Percentiles rank a stretch among this genome's conserved stretches.
Evolutionary conservation across 2,888 invertebrate genomes (phyloP).

Genomic region (Endotricha flammealis): DNA sequence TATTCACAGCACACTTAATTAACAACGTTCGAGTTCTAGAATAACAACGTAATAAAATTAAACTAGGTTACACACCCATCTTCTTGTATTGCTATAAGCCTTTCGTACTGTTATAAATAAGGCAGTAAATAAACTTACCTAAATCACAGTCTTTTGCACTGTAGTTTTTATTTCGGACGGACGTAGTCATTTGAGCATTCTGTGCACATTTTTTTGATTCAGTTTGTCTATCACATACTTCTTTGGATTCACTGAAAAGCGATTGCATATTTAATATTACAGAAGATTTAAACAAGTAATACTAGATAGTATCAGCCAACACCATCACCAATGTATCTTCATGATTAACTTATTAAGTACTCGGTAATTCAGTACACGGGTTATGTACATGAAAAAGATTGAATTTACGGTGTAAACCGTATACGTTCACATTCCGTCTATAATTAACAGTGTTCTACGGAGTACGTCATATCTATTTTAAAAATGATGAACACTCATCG

Average conservation of each 20-base stretch:
- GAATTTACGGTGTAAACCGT: conserved; percentile 17
- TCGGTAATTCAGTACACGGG: too few relatives aligned
- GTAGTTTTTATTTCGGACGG: conserved; percentile 60
- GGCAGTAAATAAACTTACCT: conserved; percentile 44
- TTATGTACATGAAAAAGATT: conserved; percentile 16
- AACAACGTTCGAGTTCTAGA: too few relatives aligned
- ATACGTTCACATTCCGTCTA: conserved; percentile 22
- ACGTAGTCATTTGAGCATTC: conserved; percentile 49
- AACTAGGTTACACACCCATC: too few relatives aligned
- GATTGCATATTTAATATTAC: conserved; percentile 30
- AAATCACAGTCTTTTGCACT: conserved; percentile 53
- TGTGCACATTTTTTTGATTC: conserved; percentile 37
- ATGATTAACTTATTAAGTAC: too few relatives aligned
- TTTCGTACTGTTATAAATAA: too few relatives aligned
- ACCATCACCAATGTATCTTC: too few relatives aligned
- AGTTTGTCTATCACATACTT: conserved; percentile 38
- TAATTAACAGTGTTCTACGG: conserved; percentile 34
- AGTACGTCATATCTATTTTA: conserved; percentile 53
- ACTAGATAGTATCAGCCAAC: too few relatives aligned
- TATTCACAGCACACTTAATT: too few relatives aligned
- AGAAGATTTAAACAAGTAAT: too few relatives aligned
- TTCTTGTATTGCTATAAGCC: too few relatives aligned
- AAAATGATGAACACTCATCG: conserved; percentile 21
- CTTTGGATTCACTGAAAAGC: conserved; percentile 43
- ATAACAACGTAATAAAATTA: too few relatives aligned